Evolutionary conservation across 2,888 invertebrate species (phyloP).

Genomic region (Hydropsyche betteni): DNA sequence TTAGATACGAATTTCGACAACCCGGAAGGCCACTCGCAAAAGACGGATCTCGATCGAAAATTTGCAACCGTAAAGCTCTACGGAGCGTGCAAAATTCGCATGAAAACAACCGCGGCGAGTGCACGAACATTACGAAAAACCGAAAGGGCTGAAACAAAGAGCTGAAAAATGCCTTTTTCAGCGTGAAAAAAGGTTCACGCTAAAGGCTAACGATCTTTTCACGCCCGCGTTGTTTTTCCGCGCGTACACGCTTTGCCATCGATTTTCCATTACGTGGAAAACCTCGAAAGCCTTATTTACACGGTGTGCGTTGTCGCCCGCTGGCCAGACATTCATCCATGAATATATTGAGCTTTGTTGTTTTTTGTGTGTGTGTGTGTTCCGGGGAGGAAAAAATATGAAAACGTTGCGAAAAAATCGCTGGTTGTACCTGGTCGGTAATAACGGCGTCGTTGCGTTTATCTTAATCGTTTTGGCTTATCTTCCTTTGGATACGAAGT

Average conservation of each 20-base stretch:
- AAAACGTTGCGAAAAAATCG: too few relatives aligned
- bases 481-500: neutral
- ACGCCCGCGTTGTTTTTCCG: constrained; percentile 23
- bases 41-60: too few relatives aligned
- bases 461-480: constrained; percentile 9
- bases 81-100: too few relatives aligned
- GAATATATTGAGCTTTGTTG: too few relatives aligned
- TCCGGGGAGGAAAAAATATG: too few relatives aligned
- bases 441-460: neutral
- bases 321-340: neutral
- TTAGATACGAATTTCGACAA: too few relatives aligned
- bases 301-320: neutral
- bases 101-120: too few relatives aligned
- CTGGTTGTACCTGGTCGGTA: neutral
- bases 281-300: constrained; percentile 25
- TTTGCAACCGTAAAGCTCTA: too few relatives aligned
- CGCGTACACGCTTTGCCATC: neutral
- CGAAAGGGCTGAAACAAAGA: too few relatives aligned
- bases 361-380: too few relatives aligned
- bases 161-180: neutral
- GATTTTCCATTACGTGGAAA: constrained; percentile 24
- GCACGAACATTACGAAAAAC: too few relatives aligned
- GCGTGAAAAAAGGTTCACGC: neutral
- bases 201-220: constrained; percentile 24
- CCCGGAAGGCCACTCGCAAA: too few relatives aligned